Percentiles rank a stretch among this genome's conserved stretches.
Conservation (phyloP, 2,888 invertebrate genomes). For the Phalangium opilio region DNA sequence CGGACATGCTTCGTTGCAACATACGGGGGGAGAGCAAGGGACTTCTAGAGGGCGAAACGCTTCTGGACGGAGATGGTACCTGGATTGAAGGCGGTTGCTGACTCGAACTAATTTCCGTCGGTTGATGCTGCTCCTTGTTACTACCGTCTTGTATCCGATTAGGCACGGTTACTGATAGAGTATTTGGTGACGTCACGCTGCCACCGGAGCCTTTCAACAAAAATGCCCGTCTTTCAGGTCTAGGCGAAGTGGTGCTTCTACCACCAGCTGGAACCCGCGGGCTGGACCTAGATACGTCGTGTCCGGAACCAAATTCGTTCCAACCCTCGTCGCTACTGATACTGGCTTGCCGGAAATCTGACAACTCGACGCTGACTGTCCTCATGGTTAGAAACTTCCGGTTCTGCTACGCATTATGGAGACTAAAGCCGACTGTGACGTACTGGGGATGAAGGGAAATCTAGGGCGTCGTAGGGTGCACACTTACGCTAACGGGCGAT, state of each 20-base stretch:
- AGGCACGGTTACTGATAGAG: constrained; percentile 48
- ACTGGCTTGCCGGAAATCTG: constrained; percentile 45
- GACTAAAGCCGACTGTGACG: constrained; percentile 4
- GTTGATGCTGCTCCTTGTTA: no score
- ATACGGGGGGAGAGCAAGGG: not conserved
- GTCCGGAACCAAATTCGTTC: no score
- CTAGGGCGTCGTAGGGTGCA: no score
- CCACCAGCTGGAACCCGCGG: constrained; percentile 19
- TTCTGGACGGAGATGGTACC: not conserved
- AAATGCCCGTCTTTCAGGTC: constrained; percentile 24
- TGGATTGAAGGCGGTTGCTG: not conserved
- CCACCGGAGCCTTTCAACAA: constrained; percentile 14
- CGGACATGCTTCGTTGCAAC: not conserved
- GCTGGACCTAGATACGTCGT: no score
- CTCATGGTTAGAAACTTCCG: constrained; percentile 20
- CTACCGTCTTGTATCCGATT: constrained; percentile 16
- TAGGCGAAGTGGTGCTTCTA: constrained; percentile 25
- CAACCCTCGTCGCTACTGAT: constrained; percentile 45
- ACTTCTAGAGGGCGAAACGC: not conserved
- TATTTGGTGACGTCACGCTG: constrained; percentile 39
- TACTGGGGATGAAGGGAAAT: not conserved
- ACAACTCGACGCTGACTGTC: constrained; percentile 42
- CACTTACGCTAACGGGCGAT: no score
- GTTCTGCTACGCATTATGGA: constrained; percentile 8
- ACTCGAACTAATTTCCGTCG: no score